phyloP scores from a whole-genome alignment of 64 coral and sea anemone genomes.

The Cladopsammia gracilis region DNA sequence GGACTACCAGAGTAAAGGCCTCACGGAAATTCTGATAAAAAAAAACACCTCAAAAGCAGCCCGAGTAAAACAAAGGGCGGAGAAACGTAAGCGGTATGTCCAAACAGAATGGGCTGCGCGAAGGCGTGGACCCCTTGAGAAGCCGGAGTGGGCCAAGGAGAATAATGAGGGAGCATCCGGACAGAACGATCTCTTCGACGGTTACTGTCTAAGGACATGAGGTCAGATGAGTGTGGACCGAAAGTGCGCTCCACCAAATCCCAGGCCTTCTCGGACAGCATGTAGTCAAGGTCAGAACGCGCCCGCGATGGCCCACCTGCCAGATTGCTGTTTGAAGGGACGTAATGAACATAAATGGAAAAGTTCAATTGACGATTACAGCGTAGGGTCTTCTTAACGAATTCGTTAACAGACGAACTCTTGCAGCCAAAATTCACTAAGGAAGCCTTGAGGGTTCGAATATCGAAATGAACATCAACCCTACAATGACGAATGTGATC shows the following conservation, averaged over 20 bases:
- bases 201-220: conserved; percentile 42
- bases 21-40: neutral
- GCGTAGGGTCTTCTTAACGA: neutral
- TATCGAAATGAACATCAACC: conserved; percentile 15
- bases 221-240: conserved; percentile 37
- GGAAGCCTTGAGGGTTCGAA: neutral
- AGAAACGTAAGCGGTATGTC: conserved; percentile 38
- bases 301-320: neutral
- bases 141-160: conserved; percentile 39
- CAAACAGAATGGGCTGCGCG: neutral
- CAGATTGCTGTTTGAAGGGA: neutral
- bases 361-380: conserved; percentile 8
- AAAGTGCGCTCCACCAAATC: neutral
- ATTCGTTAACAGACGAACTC: neutral
- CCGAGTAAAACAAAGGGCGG: conserved; percentile 28
- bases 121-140: conserved; percentile 49
- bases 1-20: conserved; percentile 11
- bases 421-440: conserved; percentile 35
- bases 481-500: too few species aligned
- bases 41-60: neutral
- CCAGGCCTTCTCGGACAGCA: neutral
- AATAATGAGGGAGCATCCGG: conserved; percentile 18
- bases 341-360: neutral
- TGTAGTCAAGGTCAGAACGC: conserved; percentile 1
- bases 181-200: neutral